Percentiles rank a stretch among this genome's conserved stretches.
These are phyloP conservation scores for Phyllotreta striolata DNA, from an alignment of 2,888 invertebrate species.

Conservation along the genomic window DNA sequence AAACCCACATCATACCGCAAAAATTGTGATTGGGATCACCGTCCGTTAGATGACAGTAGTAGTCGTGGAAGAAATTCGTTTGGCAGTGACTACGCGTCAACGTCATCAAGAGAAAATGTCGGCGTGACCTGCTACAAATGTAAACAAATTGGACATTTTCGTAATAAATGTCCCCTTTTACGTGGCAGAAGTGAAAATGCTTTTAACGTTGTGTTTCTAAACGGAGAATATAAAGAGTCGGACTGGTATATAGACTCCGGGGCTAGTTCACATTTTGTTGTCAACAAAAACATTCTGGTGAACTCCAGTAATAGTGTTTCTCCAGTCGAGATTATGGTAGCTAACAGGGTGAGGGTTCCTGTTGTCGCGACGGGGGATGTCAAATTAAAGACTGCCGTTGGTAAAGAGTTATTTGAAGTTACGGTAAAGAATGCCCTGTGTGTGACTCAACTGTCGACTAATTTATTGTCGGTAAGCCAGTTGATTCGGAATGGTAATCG, in stretches of 20 bases:
- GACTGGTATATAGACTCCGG: conserved; percentile 49
- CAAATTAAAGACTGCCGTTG: conserved; percentile 20
- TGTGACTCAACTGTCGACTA: conserved; percentile 33
- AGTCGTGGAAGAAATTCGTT: too few relatives aligned
- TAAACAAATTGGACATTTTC: conserved; percentile 39
- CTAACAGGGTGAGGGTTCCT: conserved; percentile 29
- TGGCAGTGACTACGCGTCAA: too few relatives aligned
- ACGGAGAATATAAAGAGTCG: conserved; percentile 32
- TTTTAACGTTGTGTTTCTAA: conserved; percentile 27
- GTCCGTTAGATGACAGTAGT: too few relatives aligned
- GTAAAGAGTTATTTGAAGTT: conserved; percentile 15
- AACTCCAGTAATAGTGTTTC: conserved; percentile 11
- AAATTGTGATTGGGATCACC: too few relatives aligned
- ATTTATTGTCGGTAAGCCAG: conserved; percentile 32
- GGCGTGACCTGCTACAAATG: conserved; percentile 39
- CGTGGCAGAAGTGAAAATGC: conserved; percentile 18
- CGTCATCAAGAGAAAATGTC: not conserved
- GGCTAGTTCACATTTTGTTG: conserved; percentile 45
- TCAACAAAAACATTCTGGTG: conserved; percentile 30
- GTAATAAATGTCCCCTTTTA: not conserved
- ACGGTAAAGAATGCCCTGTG: conserved; percentile 24
- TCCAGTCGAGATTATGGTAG: conserved; percentile 33
- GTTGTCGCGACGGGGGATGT: conserved; percentile 32
- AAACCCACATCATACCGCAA: not conserved
- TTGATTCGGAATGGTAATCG: conserved; percentile 27